Base-by-base conservation (phyloP, 2,888 invertebrate species). In the Ellobium chinense region DNA sequence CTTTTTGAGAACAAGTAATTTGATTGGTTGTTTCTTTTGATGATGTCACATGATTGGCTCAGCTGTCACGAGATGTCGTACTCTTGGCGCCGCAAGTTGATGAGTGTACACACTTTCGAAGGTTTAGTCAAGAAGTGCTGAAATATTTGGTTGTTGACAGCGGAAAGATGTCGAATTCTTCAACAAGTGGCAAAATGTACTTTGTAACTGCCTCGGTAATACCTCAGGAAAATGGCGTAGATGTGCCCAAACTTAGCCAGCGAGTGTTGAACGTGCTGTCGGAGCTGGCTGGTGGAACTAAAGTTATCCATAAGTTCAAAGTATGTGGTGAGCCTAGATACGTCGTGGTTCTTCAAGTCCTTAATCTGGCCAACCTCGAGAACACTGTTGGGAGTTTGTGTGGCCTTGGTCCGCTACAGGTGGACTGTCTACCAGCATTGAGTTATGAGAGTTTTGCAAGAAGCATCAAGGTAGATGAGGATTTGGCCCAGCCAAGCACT, bases 261-360 rank as follows among this genome's bases (percentile, higher is more conserved):
- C 87, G 86, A 78, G 72, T 89, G n/a, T 73, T 80, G 21, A 81
- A 68, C 4, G 36, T 88, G 24, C 77, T 89, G 2, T 68, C 81
- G 39, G 85, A 84, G 56, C 88, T 87, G 66, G 79, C 86, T 1
- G 81, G 78, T 46, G 85, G 82, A 21, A 85, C 86, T 18, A 83
- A 80, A 63, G 85, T 86, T 62, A 39, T 89, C 68, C 83, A 88
- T 83, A 85, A 84, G 75, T 88, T 85, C 73, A 89, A 89, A 86
- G 89, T 89, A 80, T 62, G 78, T 72, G 88, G 88, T 39, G 88
- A 88, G 82, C 78, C 87, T 54, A 84, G 76, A 81, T 80, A 87
- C 46, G 58, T 87, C 31, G 84, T 86, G 78, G 82, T 89, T n/a
- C 85, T 86, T 78, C 86, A 86, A 63, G 87, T 88, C 21, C 78